Evolutionary conservation across 1,140 invertebrate genomes (phyloP), one percentile per base, ranked within the genome.

Genomic region (Magallana ariakensis): DNA sequence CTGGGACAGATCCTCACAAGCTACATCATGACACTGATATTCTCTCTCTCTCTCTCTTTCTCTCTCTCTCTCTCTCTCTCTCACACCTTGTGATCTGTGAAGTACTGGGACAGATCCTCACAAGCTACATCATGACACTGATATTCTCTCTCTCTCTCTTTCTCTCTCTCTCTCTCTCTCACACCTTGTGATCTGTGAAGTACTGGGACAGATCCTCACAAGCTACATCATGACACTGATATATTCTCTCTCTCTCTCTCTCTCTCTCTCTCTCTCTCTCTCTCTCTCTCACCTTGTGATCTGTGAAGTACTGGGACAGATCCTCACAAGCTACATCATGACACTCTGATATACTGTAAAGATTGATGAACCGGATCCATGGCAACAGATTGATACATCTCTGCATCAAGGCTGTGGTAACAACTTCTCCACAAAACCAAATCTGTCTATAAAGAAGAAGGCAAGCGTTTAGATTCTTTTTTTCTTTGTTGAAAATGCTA

Each of bases 341-440:
- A 85, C 93, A 93, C 88, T 95, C 95, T 11, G 94, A 94, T 26
- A 94, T 91, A 91, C 94, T 95, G 93, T 95, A 91, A 33, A 95
- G 89, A 88, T 95, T 95, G 75, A 95, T 88, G 87, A 94, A 94
- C 57, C 90, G 91, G 80, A 95, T 92, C 90, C 92, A 93, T 82
- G 94, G 93, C 55, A 95, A 92, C 66, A 89, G 56, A 53, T 92
- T 91, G 81, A 95, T 90, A 86, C 94, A 94, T 75, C 94, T 92
- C 46, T 92, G 91, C 70, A 95, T 90, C 33, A 95, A 90, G 0
- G 91, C 92, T 53, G 92, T 94, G 0, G 94, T 95, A 16, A 95
- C 95, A 33, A 95, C 95, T 87, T 95, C 95, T 1, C 95, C 95
- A 91, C 95, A 95, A 86, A 95, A 94, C 87, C 92, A 91, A 83